Evolutionary conservation across 2,888 invertebrate genomes (phyloP).

Genomic region (Lithosia quadra): DNA sequence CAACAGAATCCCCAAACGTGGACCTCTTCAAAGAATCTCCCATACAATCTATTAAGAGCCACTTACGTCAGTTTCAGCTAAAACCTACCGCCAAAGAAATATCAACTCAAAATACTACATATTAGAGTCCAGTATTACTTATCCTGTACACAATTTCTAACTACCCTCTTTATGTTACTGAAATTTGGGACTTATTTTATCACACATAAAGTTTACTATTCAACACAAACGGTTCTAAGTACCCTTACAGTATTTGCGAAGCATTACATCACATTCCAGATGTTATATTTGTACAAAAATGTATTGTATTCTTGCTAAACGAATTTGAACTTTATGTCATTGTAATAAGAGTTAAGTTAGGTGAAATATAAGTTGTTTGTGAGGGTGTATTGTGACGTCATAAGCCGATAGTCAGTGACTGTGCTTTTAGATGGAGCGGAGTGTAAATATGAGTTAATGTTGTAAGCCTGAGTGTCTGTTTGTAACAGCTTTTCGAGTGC

Average conservation of each 20-base stretch:
- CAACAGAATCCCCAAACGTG: constrained; percentile 1
- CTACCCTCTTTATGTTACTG: neutral
- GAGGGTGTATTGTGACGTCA: constrained; percentile 69
- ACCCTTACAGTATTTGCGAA: constrained; percentile 65
- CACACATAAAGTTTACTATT: constrained; percentile 19
- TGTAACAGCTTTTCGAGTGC: constrained; percentile 28
- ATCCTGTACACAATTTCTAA: neutral
- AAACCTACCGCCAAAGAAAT: constrained; percentile 15
- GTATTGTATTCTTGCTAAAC: constrained; percentile 13
- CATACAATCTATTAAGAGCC: constrained; percentile 42
- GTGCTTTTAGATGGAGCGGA: constrained; percentile 44
- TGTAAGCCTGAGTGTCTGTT: constrained; percentile 22
- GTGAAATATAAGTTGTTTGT: constrained; percentile 26
- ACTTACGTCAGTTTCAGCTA: constrained; percentile 44
- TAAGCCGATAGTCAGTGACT: constrained; percentile 71
- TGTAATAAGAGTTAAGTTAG: constrained; percentile 1
- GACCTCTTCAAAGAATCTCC: constrained; percentile 29
- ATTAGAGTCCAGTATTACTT: constrained; percentile 18
- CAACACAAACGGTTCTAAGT: constrained; percentile 36
- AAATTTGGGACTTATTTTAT: neutral
- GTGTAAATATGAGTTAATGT: constrained; percentile 14
- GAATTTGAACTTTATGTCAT: constrained; percentile 10
- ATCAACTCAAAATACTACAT: fast-evolving
- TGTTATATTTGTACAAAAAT: constrained; percentile 53
- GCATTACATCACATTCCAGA: constrained; percentile 74